Base-by-base conservation (phyloP, 2,888 invertebrate species). In the Pseudococcus longispinus region DNA sequence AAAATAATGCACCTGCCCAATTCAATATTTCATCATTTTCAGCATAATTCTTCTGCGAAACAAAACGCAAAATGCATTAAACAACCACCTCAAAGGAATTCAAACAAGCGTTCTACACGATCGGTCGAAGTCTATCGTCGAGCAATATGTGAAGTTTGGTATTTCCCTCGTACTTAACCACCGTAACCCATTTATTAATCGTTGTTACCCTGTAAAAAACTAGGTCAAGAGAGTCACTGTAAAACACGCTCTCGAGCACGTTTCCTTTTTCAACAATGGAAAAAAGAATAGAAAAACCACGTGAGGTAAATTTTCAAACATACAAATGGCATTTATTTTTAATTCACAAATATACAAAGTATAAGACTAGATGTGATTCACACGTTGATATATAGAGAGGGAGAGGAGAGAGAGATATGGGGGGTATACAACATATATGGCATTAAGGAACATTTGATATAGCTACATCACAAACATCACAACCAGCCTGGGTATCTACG, bases 391-490 rank as follows among this genome's bases (percentile, higher is more conserved):
- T 84, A 46, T 80, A 86, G 23, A 74, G 77, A 44, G 26, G 65
- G 23, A 80, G 8, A 74, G 23, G 23, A 74, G 77, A 65, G 3
- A 85, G 20, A 51, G 51, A 51, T 6, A 51, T 15, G 15, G 44
- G 15, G 26, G 51, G 85, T 26, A 80, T 37, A 86, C 44, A 77
- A 80, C 44, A 23, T 86, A 74, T 29, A 85, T 23, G 77, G 86
- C 86, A 80, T 85, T 86, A 86, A 86, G 86, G 86, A 86, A 86
- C 86, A 86, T 86, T 86, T 46, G 86, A 86, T 85, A 86, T 70
- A 86, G 86, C 86, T 86, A 86, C 77, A 86, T 86, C 86, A 86
- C 86, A 86, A 86, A 70, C 86, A 86, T 86, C 86, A 86, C 86
- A 86, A 86, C 86, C 86, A 86, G 86, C 86, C 86, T 77, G 77